phyloP scores from a whole-genome alignment of 2,797 vertebrate genomes.

The Champsocephalus gunnari region DNA sequence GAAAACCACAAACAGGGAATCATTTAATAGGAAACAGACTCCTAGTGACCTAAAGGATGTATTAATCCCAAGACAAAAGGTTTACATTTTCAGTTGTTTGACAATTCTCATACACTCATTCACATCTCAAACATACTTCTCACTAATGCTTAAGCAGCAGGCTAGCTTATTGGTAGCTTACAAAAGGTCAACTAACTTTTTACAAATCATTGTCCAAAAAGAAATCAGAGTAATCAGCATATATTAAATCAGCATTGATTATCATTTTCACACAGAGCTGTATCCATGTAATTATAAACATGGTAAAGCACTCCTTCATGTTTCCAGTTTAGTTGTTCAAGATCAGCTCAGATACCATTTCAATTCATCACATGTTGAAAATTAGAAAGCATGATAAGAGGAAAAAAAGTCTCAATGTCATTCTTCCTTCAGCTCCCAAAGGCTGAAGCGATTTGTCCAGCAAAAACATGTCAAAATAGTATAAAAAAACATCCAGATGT shows the following conservation, averaged over 20 bases:
- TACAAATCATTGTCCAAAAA: conserved; percentile 84
- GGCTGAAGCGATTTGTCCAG: conserved; percentile 74
- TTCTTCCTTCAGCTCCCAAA: conserved; percentile 71
- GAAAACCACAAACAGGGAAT: conserved; percentile 65
- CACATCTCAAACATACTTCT: conserved; percentile 71
- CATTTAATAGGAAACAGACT: conserved; percentile 67
- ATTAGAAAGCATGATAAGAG: conserved; percentile 60
- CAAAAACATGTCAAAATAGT: conserved; percentile 79
- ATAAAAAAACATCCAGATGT: conserved; percentile 81
- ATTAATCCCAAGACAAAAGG: conserved; percentile 72
- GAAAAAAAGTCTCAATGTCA: conserved; percentile 66
- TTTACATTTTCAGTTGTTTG: conserved; percentile 54
- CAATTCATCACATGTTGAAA: conserved; percentile 61
- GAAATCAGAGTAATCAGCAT: conserved; percentile 77
- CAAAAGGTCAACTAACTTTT: conserved; percentile 81
- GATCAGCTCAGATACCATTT: conserved; percentile 69
- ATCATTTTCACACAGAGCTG: conserved; percentile 69
- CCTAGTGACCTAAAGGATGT: conserved; percentile 73
- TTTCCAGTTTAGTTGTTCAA: conserved; percentile 69
- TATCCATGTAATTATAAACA: conserved; percentile 67
- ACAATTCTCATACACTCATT: conserved; percentile 69
- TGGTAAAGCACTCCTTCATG: conserved; percentile 79
- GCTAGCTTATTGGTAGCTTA: conserved; percentile 84
- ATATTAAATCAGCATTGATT: conserved; percentile 82
- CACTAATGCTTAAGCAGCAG: conserved; percentile 79